A percentile compares a stretch with the other conserved stretches of the same genome.
These are phyloP conservation scores for Heliconius hewitsoni DNA, from an alignment of 1,140 invertebrate genomes.

Conservation along the genomic window DNA sequence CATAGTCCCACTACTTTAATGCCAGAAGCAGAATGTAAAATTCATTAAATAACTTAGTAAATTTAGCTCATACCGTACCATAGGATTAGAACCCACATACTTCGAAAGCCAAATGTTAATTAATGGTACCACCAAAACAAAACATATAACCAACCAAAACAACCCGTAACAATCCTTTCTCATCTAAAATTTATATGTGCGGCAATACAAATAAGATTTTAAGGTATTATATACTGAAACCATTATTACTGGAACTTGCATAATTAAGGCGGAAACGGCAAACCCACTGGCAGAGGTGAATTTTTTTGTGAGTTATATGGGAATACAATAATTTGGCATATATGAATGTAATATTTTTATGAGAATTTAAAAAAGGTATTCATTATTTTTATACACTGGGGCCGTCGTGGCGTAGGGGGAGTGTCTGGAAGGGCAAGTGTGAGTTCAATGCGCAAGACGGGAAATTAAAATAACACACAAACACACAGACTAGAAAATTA, in stretches of 20 bases:
- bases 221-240: neutral
- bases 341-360: neutral
- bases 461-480: too few species aligned
- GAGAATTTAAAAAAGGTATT: too few species aligned
- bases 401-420: too few species aligned
- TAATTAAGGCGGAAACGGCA: conserved; percentile 26
- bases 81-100: neutral
- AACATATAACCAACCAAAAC: neutral
- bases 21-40: too few species aligned
- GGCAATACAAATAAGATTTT: neutral
- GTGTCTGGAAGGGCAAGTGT: too few species aligned
- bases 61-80: neutral
- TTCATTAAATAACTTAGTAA: neutral
- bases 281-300: neutral
- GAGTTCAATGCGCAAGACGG: too few species aligned
- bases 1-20: too few species aligned
- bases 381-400: too few species aligned
- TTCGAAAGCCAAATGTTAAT: neutral
- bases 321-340: conserved; percentile 7
- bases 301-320: conserved; percentile 25
- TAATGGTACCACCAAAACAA: neutral
- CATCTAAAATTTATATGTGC: neutral
- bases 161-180: neutral
- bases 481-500: too few species aligned
- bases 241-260: conserved; percentile 22